Evolutionary conservation across 2,797 vertebrate genomes (phyloP).

Genomic region (Anomalospiza imberbis): DNA sequence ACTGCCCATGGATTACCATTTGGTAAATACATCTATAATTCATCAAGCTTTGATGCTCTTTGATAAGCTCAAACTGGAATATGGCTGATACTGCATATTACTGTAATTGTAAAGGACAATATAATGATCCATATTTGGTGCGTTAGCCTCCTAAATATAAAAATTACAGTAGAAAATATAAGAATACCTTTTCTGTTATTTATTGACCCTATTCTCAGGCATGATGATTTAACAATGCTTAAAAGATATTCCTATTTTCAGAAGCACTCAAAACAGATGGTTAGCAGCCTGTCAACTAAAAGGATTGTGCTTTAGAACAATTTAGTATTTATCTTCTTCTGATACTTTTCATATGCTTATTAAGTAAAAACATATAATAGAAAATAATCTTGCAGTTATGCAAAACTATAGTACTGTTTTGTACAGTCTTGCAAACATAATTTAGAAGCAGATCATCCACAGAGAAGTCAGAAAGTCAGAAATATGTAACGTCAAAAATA

Average conservation of each 20-base stretch:
- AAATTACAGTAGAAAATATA: neutral
- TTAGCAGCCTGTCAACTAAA: slow-evolving; percentile 5
- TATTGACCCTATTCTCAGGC: neutral
- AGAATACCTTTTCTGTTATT: neutral
- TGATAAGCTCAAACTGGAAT: neutral
- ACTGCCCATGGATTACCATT: neutral
- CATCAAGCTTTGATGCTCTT: neutral
- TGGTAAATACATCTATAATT: neutral
- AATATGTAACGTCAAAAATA: slow-evolving; percentile 11
- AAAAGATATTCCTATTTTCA: slow-evolving; percentile 28
- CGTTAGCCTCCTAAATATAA: neutral
- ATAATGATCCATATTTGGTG: neutral
- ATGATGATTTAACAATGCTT: neutral
- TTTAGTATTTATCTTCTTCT: slow-evolving; percentile 1
- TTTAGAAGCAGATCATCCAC: slow-evolving; percentile 21
- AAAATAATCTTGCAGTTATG: slow-evolving; percentile 13
- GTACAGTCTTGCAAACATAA: slow-evolving; percentile 2
- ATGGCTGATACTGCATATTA: neutral
- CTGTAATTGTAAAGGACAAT: neutral
- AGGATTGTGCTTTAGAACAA: slow-evolving; percentile 14
- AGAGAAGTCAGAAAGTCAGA: slow-evolving; percentile 35
- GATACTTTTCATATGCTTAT: neutral
- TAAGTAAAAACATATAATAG: slow-evolving; percentile 8
- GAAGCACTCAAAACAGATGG: slow-evolving; percentile 17
- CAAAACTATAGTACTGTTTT: neutral